These are phyloP conservation scores for Tetragnatha versicolor DNA, from an alignment of 1,140 invertebrate species.

Conservation along the genomic window DNA sequence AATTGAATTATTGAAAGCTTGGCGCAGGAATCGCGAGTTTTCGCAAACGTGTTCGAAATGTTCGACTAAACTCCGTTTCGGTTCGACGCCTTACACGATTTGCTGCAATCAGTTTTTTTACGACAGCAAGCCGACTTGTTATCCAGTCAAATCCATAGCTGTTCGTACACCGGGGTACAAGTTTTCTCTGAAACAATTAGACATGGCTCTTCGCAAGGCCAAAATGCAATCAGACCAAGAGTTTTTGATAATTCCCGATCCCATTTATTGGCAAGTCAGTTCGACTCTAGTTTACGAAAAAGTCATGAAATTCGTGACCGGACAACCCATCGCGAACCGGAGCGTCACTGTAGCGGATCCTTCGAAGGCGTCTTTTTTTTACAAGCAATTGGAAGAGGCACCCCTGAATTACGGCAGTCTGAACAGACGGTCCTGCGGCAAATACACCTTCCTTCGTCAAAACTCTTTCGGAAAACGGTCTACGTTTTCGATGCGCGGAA, in stretches of 20 bases:
- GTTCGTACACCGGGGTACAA: background rate
- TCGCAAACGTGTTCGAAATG: background rate
- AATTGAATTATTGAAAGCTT: background rate
- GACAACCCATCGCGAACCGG: background rate
- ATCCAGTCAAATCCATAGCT: slow-evolving; percentile 24
- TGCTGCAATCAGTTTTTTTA: slow-evolving; percentile 26
- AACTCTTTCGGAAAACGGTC: slow-evolving; percentile 34
- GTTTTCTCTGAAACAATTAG: background rate
- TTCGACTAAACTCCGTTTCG: background rate
- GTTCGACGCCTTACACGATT: background rate
- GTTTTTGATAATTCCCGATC: slow-evolving; percentile 23
- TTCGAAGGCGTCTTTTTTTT: background rate
- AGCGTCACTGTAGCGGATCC: background rate
- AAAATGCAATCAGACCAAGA: background rate
- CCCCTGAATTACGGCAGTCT: slow-evolving; percentile 23
- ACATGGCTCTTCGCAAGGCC: background rate
- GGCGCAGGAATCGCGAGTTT: background rate
- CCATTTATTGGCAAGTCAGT: slow-evolving; percentile 30
- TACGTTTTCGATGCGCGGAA: slow-evolving; percentile 4
- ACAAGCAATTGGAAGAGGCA: slow-evolving; percentile 17
- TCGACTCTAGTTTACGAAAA: slow-evolving; percentile 32
- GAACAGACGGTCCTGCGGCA: slow-evolving; percentile 1
- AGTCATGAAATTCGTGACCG: slow-evolving; percentile 4
- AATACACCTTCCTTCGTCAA: slow-evolving; percentile 22
- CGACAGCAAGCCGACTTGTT: background rate